Conservation (phyloP, 2,113 vertebrate species). For the Pipra filicauda region DNA sequence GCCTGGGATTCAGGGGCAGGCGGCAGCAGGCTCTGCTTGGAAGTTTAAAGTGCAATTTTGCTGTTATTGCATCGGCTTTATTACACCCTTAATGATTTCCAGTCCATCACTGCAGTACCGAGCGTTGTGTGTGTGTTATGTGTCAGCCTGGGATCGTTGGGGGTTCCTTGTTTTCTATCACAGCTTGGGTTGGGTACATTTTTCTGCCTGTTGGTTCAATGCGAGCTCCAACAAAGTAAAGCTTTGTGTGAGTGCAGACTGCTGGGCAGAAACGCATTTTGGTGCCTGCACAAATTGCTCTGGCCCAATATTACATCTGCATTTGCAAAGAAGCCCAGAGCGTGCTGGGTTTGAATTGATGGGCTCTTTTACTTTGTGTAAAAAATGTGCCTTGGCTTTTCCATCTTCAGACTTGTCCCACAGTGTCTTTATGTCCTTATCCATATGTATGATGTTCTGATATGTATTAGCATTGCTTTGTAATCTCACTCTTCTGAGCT, state of each 20-base stretch:
- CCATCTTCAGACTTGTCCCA: neutral
- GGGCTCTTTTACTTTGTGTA: neutral
- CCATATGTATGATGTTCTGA: neutral
- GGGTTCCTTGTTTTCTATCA: neutral
- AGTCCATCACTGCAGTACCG: rapidly evolving
- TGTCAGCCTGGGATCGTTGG: neutral
- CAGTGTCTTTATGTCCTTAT: neutral
- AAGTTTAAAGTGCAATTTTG: neutral
- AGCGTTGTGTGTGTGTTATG: neutral
- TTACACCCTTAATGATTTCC: neutral
- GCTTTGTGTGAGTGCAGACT: neutral
- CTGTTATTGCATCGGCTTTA: neutral
- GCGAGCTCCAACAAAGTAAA: neutral
- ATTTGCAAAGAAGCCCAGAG: neutral
- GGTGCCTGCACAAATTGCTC: neutral
- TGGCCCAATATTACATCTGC: neutral
- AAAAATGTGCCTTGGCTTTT: neutral
- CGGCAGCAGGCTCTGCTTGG: rapidly evolving
- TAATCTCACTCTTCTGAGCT: neutral
- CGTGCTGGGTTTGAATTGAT: neutral
- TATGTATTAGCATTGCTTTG: neutral
- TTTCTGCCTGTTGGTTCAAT: neutral
- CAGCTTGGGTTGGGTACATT: rapidly evolving
- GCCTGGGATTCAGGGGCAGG: neutral
- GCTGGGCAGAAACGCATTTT: neutral